phyloP scores from a whole-genome alignment of 2,113 vertebrate species.

The Thalassarche chlororhynchos region DNA sequence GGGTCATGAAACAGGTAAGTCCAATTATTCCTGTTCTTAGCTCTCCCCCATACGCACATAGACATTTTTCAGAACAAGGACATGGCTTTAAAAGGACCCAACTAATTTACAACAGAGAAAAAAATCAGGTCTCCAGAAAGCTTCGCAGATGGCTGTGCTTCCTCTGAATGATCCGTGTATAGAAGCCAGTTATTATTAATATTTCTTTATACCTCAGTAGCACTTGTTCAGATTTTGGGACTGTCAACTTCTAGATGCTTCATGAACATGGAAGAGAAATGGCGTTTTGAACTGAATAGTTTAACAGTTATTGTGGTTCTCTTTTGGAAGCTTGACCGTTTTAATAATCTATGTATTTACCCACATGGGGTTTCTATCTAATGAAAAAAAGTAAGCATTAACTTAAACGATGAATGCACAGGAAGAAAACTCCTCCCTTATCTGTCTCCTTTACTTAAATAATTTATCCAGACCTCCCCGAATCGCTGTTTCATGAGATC shows the following conservation, averaged over 20 bases:
- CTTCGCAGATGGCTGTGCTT: neutral
- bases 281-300: accelerated
- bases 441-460: too few relatives aligned
- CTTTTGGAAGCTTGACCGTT: accelerated
- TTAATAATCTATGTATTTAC: neutral
- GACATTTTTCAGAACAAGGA: neutral
- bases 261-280: accelerated
- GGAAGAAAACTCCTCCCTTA: neutral
- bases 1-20: neutral
- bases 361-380: accelerated
- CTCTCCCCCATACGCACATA: accelerated
- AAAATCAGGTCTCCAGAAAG: neutral
- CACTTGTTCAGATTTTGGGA: neutral
- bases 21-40: neutral
- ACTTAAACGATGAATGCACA: neutral
- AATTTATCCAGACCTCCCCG: accelerated
- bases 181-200: accelerated
- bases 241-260: neutral
- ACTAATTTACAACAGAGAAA: accelerated
- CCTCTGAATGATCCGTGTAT: accelerated
- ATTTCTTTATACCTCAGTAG: accelerated
- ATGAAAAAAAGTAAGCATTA: neutral
- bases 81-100: neutral
- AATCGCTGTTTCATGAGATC: accelerated
- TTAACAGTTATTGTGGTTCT: neutral